Evolutionary conservation across 1,140 invertebrate species (phyloP).

Genomic region (Psix sp.): DNA sequence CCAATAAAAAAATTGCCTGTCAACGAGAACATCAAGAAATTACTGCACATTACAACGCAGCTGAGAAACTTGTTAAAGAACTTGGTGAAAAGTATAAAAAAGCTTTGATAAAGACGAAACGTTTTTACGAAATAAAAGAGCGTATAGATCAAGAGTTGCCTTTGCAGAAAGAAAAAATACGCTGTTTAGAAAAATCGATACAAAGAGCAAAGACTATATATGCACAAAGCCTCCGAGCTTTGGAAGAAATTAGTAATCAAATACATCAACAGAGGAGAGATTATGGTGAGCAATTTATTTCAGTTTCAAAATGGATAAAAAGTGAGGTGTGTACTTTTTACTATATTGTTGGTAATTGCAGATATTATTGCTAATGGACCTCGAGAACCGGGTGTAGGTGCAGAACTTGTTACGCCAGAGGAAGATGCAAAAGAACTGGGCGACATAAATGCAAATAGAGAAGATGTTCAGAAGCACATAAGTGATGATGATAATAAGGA

Average conservation of each 20-base stretch:
- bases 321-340: too few relatives aligned
- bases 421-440: slow-evolving; percentile 66
- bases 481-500: slow-evolving; percentile 64
- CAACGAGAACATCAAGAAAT: slow-evolving; percentile 89
- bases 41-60: slow-evolving; percentile 85
- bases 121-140: slow-evolving; percentile 94
- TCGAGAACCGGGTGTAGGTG: slow-evolving; percentile 92
- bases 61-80: slow-evolving; percentile 86
- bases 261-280: slow-evolving; percentile 86
- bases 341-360: slow-evolving; percentile 26
- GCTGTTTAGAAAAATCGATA: slow-evolving; percentile 87
- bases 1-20: slow-evolving; percentile 90
- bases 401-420: slow-evolving; percentile 82
- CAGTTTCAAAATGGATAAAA: too few relatives aligned
- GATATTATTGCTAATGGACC: slow-evolving; percentile 79
- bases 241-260: slow-evolving; percentile 95
- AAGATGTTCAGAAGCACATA: slow-evolving; percentile 63
- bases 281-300: slow-evolving; percentile 66
- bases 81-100: slow-evolving; percentile 87
- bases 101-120: slow-evolving; percentile 89
- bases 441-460: slow-evolving; percentile 64
- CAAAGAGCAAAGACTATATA: slow-evolving; percentile 88
- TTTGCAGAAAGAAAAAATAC: slow-evolving; percentile 90
- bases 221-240: slow-evolving; percentile 87
- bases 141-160: slow-evolving; percentile 91